phyloP scores from a whole-genome alignment of 2,113 vertebrate species.

The Cricetomys ansorgei region DNA sequence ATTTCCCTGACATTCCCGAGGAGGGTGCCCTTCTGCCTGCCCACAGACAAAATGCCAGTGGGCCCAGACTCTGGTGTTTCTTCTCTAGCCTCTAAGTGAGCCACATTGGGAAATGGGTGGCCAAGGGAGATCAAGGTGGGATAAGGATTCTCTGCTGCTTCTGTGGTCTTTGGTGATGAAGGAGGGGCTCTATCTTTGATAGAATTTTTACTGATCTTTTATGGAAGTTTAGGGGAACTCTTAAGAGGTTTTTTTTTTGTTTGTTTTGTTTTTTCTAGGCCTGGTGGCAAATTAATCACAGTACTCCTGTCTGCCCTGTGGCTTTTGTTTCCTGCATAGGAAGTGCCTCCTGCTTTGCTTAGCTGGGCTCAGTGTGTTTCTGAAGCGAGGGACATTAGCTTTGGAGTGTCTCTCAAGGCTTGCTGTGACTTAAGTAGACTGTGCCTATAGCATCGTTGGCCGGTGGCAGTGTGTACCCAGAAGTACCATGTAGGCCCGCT shows the following conservation, averaged over 20 bases:
- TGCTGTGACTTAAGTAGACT: conserved; percentile 13
- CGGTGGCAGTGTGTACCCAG: background rate
- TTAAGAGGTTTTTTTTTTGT: background rate
- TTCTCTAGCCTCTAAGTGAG: background rate
- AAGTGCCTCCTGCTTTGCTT: conserved; percentile 49
- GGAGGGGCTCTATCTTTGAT: background rate
- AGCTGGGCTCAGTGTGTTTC: background rate
- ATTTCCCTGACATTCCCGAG: background rate
- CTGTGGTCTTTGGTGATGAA: background rate
- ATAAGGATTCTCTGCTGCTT: background rate
- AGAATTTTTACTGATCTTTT: background rate
- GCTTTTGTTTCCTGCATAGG: conserved; percentile 25
- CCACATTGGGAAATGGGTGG: background rate
- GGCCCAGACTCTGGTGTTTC: background rate
- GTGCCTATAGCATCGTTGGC: no score
- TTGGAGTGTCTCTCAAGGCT: conserved; percentile 23
- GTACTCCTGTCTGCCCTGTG: background rate
- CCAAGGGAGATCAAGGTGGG: background rate
- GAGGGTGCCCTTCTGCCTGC: background rate
- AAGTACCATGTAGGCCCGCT: background rate
- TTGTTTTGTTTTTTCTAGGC: conserved; percentile 5
- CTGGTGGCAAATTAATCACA: background rate
- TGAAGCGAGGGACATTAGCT: background rate
- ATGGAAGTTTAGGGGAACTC: background rate
- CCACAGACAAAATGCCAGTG: background rate